phyloP scores from a whole-genome alignment of 2,113 vertebrate genomes.

The Nicator chloris region DNA sequence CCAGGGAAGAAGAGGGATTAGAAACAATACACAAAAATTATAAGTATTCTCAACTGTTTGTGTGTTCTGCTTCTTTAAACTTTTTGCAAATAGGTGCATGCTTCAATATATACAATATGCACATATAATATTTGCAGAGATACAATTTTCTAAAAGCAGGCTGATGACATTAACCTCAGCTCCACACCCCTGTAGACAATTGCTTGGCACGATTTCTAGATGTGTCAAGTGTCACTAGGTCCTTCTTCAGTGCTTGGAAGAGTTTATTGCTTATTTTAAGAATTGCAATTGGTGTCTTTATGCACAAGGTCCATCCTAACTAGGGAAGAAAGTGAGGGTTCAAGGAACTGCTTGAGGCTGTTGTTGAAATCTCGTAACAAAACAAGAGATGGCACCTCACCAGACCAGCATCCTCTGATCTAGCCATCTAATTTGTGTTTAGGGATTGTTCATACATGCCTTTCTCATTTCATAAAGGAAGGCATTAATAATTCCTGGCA shows the following conservation, averaged over 20 bases:
- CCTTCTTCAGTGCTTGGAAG: not conserved
- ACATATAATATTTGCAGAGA: not conserved
- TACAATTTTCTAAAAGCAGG: not conserved
- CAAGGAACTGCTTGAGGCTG: not conserved
- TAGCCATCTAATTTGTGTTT: not conserved
- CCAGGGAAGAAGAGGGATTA: not conserved
- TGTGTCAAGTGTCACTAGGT: not conserved
- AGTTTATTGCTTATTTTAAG: not conserved
- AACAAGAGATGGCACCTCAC: not conserved
- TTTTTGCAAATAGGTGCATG: not conserved
- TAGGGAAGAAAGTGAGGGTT: not conserved
- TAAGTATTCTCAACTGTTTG: not conserved
- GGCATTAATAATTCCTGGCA: conserved; percentile 11
- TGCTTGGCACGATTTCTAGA: not conserved
- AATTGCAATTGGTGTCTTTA: not conserved
- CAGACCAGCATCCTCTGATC: not conserved
- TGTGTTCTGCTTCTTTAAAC: not conserved
- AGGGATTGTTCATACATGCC: not conserved
- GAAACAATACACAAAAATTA: not conserved
- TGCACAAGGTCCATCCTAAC: not conserved
- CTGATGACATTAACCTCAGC: not conserved
- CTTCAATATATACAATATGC: not conserved
- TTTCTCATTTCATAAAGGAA: conserved; percentile 35
- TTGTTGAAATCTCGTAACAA: not conserved
- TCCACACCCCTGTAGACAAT: not conserved